These are phyloP conservation scores for Pammene fasciana DNA, from an alignment of 2,888 invertebrate genomes.

Conservation along the genomic window DNA sequence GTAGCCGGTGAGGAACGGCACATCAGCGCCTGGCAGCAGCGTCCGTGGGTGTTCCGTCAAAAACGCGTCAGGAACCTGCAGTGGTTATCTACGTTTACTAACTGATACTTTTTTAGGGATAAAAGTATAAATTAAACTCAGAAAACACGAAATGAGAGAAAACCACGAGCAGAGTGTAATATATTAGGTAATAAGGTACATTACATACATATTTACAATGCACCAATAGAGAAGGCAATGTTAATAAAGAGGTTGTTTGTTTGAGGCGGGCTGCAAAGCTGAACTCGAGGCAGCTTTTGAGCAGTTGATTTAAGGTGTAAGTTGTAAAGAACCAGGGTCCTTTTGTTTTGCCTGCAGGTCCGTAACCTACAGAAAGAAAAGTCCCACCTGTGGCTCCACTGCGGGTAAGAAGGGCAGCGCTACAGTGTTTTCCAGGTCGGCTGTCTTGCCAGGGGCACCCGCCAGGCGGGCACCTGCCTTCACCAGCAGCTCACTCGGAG, in stretches of 20 bases:
- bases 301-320: too few relatives aligned
- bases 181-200: too few relatives aligned
- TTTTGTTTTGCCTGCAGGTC: too few relatives aligned
- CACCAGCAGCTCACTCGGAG: constrained; percentile 83
- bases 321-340: too few relatives aligned
- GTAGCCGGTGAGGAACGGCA: constrained; percentile 85
- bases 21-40: constrained; percentile 78
- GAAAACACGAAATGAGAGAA: too few relatives aligned
- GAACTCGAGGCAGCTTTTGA: not conserved
- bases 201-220: too few relatives aligned
- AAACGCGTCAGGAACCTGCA: constrained; percentile 69
- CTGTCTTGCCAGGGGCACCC: constrained; percentile 65
- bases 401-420: constrained; percentile 85
- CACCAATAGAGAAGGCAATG: too few relatives aligned
- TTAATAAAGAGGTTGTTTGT: too few relatives aligned
- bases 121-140: too few relatives aligned
- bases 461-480: constrained; percentile 82
- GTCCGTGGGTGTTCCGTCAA: constrained; percentile 79
- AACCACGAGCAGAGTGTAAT: too few relatives aligned
- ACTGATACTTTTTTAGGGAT: too few relatives aligned
- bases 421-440: constrained; percentile 82
- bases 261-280: too few relatives aligned
- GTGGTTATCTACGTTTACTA: not conserved
- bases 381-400: constrained; percentile 66
- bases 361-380: not conserved